Percentiles rank a stretch among this genome's conserved stretches.
phyloP scores from a whole-genome alignment of 1,140 invertebrate genomes.

The Cyclina sinensis region DNA sequence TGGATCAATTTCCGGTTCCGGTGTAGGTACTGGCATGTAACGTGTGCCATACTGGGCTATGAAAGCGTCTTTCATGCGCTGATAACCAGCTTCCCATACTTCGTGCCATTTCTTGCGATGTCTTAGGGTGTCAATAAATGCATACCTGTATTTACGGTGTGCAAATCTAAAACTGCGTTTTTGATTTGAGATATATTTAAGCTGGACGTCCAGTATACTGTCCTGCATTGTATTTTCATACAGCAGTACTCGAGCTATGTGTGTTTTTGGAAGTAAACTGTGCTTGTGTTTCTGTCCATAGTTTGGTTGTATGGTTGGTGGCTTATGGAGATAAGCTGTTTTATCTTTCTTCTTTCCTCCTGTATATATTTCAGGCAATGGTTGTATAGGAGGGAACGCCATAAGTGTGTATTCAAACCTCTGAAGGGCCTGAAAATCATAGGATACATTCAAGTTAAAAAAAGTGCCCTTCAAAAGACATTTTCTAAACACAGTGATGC shows the following conservation, averaged over 20 bases:
- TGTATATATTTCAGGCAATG: not conserved
- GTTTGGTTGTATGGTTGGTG: conserved; percentile 82
- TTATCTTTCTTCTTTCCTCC: conserved; percentile 36
- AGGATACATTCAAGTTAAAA: not conserved
- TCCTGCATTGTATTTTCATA: conserved; percentile 83
- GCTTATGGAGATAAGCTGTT: conserved; percentile 80
- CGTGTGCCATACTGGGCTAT: conserved; percentile 30
- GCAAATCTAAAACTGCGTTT: conserved; percentile 60
- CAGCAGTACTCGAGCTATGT: conserved; percentile 79
- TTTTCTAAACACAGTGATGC: too few relatives aligned
- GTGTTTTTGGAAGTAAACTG: conserved; percentile 79
- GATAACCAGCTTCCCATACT: conserved; percentile 39
- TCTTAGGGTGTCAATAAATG: conserved; percentile 31
- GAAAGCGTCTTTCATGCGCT: conserved; percentile 47
- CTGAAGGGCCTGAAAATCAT: not conserved
- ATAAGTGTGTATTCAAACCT: not conserved
- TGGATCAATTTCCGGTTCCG: conserved; percentile 55
- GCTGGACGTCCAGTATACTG: conserved; percentile 78
- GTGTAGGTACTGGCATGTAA: conserved; percentile 36
- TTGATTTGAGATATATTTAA: conserved; percentile 74
- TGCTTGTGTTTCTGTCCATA: conserved; percentile 76
- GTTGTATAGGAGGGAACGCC: conserved; percentile 17
- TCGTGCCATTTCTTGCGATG: conserved; percentile 42
- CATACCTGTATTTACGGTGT: conserved; percentile 25
- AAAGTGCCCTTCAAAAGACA: too few relatives aligned